Evolutionary conservation across 2,888 invertebrate genomes (phyloP), one percentile per base, ranked within the genome.

Genomic region (Melanophora roralis): DNA sequence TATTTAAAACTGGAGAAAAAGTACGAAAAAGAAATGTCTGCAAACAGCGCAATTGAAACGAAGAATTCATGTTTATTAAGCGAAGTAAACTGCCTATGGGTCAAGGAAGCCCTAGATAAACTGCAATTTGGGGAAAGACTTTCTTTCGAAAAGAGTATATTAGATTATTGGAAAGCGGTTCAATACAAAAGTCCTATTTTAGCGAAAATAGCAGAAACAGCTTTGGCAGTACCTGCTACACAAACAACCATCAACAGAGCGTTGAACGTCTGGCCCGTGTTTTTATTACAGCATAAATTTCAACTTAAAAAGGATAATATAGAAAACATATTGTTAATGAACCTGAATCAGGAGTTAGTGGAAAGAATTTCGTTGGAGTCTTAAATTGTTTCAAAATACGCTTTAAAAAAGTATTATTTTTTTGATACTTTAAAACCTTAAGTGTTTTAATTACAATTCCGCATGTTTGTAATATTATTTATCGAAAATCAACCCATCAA

Each of bases 61-160:
- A 53, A 11, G 2, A 9, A 16, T 11, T 1, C 40, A 21, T 27
- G 27, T 27, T 27, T 14, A 27, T 74, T 51, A 16, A 16, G 21
- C 0, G 34, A 38, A 14, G 12, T 55, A 0, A 60, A 75, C 27
- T 8, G 19, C 11, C 9, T 45, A 53, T 36, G 32, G 8, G 27
- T 69, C 4, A 53, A 55, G n/a, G 68, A 55, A 53, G 14, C 47
- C 14, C 8, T 76, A 27, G 38, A 62, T 11, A 9, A 47, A 14
- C n/a, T 76, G 11, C 75, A 76, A 36, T 76, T 69, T 49, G 55
- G 40, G n/a, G 55, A 62, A 47, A 62, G 62, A 6, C 40, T 76
- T 5, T 8, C 68, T 0, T 55, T 69, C 6, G 36, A 47, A 11
- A 47, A 60, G 0, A 62, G 55, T 40, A 69, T 76, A 38, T 69